Evolutionary conservation across 1,140 invertebrate species (phyloP), one percentile per base, ranked within the genome.

Genomic region (Drosophila equinoxialis): DNA sequence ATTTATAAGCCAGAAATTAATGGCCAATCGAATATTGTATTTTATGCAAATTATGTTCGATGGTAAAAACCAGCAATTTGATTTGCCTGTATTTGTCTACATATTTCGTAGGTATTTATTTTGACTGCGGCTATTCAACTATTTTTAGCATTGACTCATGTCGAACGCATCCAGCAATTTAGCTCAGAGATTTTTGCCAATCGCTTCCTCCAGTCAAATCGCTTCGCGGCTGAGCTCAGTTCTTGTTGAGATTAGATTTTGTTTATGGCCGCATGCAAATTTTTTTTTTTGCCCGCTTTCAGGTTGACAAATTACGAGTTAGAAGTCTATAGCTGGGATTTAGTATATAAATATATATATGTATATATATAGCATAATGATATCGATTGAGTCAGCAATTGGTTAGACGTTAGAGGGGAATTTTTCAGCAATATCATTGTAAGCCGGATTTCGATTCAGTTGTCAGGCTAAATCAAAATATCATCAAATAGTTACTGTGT

Each of bases 131-230:
- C 69, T 77, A 63, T 70, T 68, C 30, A 45, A 55, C 75, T 87
- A 87, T 87, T 87, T 87, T 89, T 89, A 89, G 77, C 70, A 58
- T 72, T 87, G 80, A 87, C 45, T 87, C 84, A 87, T 42, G 42
- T 30, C 33, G 59, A 71, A 70, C 74, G 67, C 70, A 85, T 76
- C 63, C 65, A 62, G 57, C 61, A 58, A 60, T 78, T 77, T 66
- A 65, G 62, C 72, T 72, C 57, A 62, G 63, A 35, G 30, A 42
- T 17, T 7, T 8, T 45, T 11, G 35, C 7, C 35, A 37, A 37
- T 48, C 45, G 45, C 20, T 51, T 51, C 45, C 45, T 51, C 37
- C 11, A 39, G 37, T 13, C 37, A n/a, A 39, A 39, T 39, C 10
- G 37, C 37, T 11, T 11, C 0, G 37, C 20, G 14, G 11, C 63